Percentiles rank a stretch among this genome's conserved stretches.
These are phyloP conservation scores for Petrolisthes cinctipes DNA, from an alignment of 2,888 invertebrate genomes.

Conservation along the genomic window DNA sequence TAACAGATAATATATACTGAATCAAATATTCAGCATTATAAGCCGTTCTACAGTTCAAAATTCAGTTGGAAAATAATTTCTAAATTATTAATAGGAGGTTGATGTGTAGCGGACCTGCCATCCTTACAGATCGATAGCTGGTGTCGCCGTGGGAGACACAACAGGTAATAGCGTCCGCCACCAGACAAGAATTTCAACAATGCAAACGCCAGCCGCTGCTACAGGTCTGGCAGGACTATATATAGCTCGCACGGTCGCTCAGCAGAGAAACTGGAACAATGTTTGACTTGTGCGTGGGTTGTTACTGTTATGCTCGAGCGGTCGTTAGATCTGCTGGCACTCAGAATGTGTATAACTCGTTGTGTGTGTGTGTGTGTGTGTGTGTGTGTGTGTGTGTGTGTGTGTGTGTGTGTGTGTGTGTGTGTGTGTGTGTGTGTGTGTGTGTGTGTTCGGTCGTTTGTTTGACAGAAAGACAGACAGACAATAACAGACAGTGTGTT, in stretches of 20 bases:
- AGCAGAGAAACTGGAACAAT: neutral
- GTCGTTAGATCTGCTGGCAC: neutral
- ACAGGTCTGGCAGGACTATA: slow-evolving; percentile 19
- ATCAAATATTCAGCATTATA: no score
- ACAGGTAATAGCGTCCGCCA: slow-evolving; percentile 15
- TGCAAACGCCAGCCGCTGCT: slow-evolving; percentile 20
- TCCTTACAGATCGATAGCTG: slow-evolving; percentile 1
- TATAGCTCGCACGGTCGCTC: neutral
- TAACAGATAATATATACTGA: no score
- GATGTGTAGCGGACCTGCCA: neutral
- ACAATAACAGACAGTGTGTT: no score
- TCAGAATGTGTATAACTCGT: neutral
- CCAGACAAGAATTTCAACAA: slow-evolving; percentile 22
- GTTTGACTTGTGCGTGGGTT: neutral
- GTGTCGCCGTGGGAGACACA: slow-evolving; percentile 1
- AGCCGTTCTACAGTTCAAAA: no score
- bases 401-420: slow-evolving; percentile 7
- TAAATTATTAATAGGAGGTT: no score
- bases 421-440: neutral
- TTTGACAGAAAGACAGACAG: neutral
- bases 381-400: neutral
- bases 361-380: slow-evolving; percentile 2
- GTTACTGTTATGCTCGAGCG: neutral
- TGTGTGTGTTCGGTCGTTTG: neutral
- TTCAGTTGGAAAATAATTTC: no score